These are phyloP conservation scores for Anaspis maculata DNA, from an alignment of 2,888 invertebrate species.

Conservation along the genomic window DNA sequence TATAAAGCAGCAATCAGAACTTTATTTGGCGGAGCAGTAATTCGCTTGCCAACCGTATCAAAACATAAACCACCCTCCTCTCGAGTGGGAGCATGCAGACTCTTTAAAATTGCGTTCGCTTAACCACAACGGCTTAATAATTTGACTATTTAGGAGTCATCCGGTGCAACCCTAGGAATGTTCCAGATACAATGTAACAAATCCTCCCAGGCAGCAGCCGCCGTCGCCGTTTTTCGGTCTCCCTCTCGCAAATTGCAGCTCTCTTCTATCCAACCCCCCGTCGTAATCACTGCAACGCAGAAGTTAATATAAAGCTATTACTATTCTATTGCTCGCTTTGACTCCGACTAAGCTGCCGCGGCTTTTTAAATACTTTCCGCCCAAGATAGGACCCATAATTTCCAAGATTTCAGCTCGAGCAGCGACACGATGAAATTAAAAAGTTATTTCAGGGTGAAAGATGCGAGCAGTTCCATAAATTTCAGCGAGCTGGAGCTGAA, in stretches of 20 bases:
- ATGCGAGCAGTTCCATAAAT: no score
- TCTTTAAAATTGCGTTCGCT: not conserved
- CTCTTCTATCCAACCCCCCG: no score
- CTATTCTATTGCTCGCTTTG: constrained; percentile 38
- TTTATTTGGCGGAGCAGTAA: no score
- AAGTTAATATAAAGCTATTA: constrained; percentile 41
- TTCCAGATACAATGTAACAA: constrained; percentile 13
- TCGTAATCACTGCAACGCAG: constrained; percentile 37
- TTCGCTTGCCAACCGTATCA: no score
- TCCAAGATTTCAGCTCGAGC: constrained; percentile 33
- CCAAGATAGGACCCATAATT: constrained; percentile 33
- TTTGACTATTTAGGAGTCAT: constrained; percentile 20
- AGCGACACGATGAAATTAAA: constrained; percentile 35
- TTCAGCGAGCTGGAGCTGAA: no score
- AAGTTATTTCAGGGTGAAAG: constrained; percentile 17
- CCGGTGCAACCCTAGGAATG: constrained; percentile 18
- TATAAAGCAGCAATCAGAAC: no score
- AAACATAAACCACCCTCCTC: no score
- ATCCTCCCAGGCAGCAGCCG: no score
- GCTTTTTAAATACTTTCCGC: constrained; percentile 35
- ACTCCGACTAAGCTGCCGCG: constrained; percentile 33
- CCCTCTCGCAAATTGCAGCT: constrained; percentile 11
- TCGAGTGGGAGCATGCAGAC: no score
- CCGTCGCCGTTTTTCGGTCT: constrained; percentile 10
- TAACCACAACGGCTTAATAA: constrained; percentile 16